A percentile compares a stretch with the other conserved stretches of the same genome.
phyloP scores from a whole-genome alignment of 2,888 invertebrate genomes.

The Morpho helenor region DNA sequence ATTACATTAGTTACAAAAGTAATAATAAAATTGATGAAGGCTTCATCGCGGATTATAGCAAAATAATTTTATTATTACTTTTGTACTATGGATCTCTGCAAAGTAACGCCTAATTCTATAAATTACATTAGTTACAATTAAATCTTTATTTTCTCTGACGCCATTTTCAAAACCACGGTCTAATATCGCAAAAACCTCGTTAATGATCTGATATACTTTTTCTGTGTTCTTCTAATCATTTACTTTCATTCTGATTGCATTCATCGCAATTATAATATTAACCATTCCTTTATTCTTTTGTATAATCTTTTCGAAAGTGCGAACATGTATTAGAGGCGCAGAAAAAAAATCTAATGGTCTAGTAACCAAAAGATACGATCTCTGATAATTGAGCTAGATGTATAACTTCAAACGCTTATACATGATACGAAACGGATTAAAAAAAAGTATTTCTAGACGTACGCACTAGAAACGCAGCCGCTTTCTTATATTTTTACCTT shows the following conservation, averaged over 20 bases:
- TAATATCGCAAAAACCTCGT: slow-evolving; percentile 12
- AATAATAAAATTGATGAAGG: no score
- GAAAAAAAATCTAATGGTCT: slow-evolving; percentile 16
- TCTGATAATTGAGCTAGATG: slow-evolving; percentile 14
- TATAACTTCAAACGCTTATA: no score
- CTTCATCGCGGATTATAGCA: no score
- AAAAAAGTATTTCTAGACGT: not conserved
- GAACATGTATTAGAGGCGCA: slow-evolving; percentile 10
- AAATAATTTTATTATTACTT: no score
- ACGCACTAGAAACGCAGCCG: no score
- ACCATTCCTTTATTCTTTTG: slow-evolving; percentile 36
- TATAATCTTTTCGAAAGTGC: slow-evolving; percentile 29
- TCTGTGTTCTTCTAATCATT: slow-evolving; percentile 26
- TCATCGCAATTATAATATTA: slow-evolving; percentile 54
- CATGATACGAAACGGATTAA: not conserved
- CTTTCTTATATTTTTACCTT: no score
- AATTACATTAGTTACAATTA: no score
- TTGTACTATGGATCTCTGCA: no score
- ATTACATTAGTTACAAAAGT: no score
- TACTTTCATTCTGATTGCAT: slow-evolving; percentile 57
- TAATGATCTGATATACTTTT: slow-evolving; percentile 21
- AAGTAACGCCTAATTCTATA: no score
- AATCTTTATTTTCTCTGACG: not conserved
- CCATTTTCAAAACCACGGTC: slow-evolving; percentile 1
- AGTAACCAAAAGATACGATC: slow-evolving; percentile 19